These are phyloP conservation scores for Papilio polyxenes DNA, from an alignment of 1,140 invertebrate genomes.

Conservation along the genomic window DNA sequence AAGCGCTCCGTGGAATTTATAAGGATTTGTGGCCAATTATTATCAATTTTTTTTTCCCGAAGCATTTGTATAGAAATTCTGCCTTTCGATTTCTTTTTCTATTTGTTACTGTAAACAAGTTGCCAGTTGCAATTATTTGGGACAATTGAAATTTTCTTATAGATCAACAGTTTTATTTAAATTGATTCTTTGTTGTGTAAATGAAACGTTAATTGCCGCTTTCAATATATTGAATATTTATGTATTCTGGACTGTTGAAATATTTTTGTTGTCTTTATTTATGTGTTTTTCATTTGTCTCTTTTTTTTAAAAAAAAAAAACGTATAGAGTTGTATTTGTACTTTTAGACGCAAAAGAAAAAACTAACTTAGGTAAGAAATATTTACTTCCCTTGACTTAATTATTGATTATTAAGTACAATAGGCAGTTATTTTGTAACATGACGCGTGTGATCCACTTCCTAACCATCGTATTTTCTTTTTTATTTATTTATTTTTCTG, in stretches of 20 bases:
- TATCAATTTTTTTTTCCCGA: slow-evolving; percentile 7
- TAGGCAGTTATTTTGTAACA: too few species aligned
- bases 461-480: too few species aligned
- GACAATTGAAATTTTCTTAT: neutral
- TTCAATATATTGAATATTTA: slow-evolving; percentile 15
- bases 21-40: slow-evolving; percentile 31
- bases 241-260: neutral
- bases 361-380: too few species aligned
- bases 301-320: neutral
- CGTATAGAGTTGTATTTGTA: neutral
- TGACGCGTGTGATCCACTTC: too few species aligned
- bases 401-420: too few species aligned
- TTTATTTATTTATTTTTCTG: too few species aligned
- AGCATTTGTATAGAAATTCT: slow-evolving; percentile 3
- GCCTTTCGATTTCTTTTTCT: neutral
- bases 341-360: too few species aligned
- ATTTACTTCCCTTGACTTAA: too few species aligned
- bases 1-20: slow-evolving; percentile 10
- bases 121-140: neutral
- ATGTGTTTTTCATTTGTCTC: neutral
- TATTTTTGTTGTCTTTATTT: neutral
- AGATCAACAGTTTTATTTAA: slow-evolving; percentile 1
- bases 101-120: neutral
- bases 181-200: slow-evolving; percentile 12
- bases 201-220: slow-evolving; percentile 5